Evolutionary conservation across 2,797 vertebrate species (phyloP).

Genomic region (Bovichtus variegatus): DNA sequence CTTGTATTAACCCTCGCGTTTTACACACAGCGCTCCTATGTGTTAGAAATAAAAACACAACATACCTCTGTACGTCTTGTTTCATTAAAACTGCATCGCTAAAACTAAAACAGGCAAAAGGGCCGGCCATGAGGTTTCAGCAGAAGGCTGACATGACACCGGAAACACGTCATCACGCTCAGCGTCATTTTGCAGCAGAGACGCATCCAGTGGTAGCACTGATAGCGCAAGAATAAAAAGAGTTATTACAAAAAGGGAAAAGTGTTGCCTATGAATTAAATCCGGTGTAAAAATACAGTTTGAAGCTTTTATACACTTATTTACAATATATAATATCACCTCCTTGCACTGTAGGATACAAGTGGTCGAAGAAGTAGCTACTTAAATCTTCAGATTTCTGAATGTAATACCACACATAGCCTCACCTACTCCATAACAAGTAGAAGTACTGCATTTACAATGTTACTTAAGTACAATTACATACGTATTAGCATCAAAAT

Average conservation of each 20-base stretch:
- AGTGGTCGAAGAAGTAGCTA: background rate
- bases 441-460: no score
- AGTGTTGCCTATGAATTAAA: background rate
- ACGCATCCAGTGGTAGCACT: background rate
- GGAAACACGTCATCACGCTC: slow-evolving; percentile 63
- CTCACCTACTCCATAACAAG: no score
- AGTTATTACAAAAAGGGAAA: no score
- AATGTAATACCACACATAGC: no score
- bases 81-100: background rate
- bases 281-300: background rate
- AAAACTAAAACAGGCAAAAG: rapidly evolving
- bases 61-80: slow-evolving; percentile 22
- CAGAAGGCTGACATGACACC: slow-evolving; percentile 69
- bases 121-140: slow-evolving; percentile 46
- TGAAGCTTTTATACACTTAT: background rate
- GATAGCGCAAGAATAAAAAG: background rate
- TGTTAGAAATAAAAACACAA: rapidly evolving
- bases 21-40: rapidly evolving
- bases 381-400: no score
- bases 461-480: no score
- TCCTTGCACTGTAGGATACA: background rate
- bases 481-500: no score
- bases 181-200: background rate
- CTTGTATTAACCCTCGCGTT: background rate
- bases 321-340: background rate